These are phyloP conservation scores for Pyrocoelia pectoralis DNA, from an alignment of 2,888 invertebrate genomes.

Conservation along the genomic window DNA sequence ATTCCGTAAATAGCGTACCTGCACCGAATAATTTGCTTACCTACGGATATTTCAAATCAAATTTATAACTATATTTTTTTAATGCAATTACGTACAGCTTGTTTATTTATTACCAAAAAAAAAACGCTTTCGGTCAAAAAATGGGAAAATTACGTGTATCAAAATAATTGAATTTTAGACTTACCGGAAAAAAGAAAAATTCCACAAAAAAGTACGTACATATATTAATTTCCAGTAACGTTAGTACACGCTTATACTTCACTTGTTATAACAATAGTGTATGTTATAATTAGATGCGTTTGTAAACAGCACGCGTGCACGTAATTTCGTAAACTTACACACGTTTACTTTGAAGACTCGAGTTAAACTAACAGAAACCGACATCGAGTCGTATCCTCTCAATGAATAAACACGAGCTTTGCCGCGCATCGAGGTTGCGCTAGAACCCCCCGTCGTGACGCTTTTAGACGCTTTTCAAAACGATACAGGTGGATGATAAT, in stretches of 20 bases:
- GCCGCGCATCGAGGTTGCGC: constrained; percentile 31
- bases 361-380: constrained; percentile 25
- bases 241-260: constrained; percentile 11
- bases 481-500: constrained; percentile 40
- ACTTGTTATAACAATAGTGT: constrained; percentile 13
- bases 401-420: constrained; percentile 25
- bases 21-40: constrained; percentile 21
- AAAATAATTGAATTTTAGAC: not conserved
- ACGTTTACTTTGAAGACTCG: constrained; percentile 21
- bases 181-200: not conserved
- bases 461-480: constrained; percentile 38
- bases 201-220: not conserved
- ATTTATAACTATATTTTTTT: not conserved
- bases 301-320: constrained; percentile 19
- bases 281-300: constrained; percentile 9
- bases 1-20: constrained; percentile 24
- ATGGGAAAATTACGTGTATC: not conserved
- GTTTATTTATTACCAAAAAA: not conserved
- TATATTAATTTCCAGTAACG: not conserved
- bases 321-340: not conserved
- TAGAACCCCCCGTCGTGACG: constrained; percentile 33
- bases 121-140: no score
- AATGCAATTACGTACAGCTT: not conserved
- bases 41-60: not conserved
- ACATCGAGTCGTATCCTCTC: constrained; percentile 20